Evolutionary conservation across 1,140 invertebrate species (phyloP).

Genomic region (Eumeta japonica): DNA sequence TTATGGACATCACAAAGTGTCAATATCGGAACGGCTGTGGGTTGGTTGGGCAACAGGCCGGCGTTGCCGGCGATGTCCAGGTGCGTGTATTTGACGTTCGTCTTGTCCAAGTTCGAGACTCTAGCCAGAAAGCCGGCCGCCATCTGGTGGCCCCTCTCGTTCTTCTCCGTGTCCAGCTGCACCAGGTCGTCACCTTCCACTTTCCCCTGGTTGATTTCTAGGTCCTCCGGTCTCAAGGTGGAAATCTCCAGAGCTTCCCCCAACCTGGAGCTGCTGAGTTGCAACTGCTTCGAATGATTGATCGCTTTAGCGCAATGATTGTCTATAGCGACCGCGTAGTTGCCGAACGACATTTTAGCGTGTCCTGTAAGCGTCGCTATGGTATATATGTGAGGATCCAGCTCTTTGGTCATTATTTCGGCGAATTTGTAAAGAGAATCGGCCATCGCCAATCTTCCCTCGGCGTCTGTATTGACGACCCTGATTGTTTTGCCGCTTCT

Average conservation of each 20-base stretch:
- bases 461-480: conserved; percentile 93
- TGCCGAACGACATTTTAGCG: conserved; percentile 75
- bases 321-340: conserved; percentile 82
- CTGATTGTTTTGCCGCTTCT: conserved; percentile 82
- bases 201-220: conserved; percentile 71
- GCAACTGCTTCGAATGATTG: conserved; percentile 36
- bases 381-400: conserved; percentile 88
- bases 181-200: conserved; percentile 85
- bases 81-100: conserved; percentile 82
- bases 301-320: conserved; percentile 81
- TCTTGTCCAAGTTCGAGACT: conserved; percentile 83
- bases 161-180: conserved; percentile 59
- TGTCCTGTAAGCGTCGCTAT: conserved; percentile 94
- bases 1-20: conserved; percentile 61
- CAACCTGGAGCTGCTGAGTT: conserved; percentile 49
- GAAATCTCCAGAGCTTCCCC: conserved; percentile 93
- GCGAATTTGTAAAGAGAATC: conserved; percentile 80
- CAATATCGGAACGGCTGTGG: conserved; percentile 81
- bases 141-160: conserved; percentile 49
- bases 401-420: conserved; percentile 44
- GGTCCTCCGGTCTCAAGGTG: conserved; percentile 81
- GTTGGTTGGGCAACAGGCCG: conserved; percentile 73
- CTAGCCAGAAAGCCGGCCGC: conserved; percentile 89
- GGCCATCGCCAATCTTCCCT: conserved; percentile 93
- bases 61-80: conserved; percentile 84